phyloP scores from a whole-genome alignment of 2,113 vertebrate species.

The Dendrocopos noguchii region DNA sequence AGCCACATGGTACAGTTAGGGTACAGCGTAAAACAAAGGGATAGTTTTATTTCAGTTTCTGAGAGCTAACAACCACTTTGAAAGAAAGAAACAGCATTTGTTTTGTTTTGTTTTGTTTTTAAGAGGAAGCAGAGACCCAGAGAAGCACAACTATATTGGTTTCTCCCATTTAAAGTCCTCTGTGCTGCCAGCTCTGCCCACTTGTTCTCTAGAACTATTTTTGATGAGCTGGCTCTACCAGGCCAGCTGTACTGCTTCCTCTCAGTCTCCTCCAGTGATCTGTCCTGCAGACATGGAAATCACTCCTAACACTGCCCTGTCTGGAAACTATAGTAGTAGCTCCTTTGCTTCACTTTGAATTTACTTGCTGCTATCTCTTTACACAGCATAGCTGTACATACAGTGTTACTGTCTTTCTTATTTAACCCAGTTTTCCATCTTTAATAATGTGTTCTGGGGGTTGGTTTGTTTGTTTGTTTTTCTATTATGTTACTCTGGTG shows the following conservation, averaged over 20 bases:
- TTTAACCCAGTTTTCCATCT: not conserved
- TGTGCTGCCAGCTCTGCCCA: not conserved
- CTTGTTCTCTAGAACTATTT: not conserved
- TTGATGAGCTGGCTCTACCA: not conserved
- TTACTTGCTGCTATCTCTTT: not conserved
- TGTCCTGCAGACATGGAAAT: rapidly evolving
- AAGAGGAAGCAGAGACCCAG: not conserved
- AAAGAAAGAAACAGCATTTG: not conserved
- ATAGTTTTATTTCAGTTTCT: not conserved
- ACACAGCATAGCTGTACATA: not conserved
- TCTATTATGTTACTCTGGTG: not conserved
- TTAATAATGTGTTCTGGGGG: not conserved
- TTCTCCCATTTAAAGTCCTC: not conserved
- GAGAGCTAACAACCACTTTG: not conserved
- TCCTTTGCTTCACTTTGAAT: not conserved
- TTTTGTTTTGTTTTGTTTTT: no score
- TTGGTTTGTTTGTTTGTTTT: not conserved
- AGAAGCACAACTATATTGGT: not conserved
- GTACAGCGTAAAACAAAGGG: not conserved
- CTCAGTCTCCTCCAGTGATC: rapidly evolving
- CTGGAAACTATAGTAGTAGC: not conserved
- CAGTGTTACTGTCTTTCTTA: not conserved
- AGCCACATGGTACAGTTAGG: not conserved
- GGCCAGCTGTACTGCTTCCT: rapidly evolving
- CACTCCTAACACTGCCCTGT: not conserved